Percentiles rank a stretch among this genome's conserved stretches.
These are phyloP conservation scores for Proctacanthus coquilletti DNA, from an alignment of 1,140 invertebrate genomes.

Conservation along the genomic window DNA sequence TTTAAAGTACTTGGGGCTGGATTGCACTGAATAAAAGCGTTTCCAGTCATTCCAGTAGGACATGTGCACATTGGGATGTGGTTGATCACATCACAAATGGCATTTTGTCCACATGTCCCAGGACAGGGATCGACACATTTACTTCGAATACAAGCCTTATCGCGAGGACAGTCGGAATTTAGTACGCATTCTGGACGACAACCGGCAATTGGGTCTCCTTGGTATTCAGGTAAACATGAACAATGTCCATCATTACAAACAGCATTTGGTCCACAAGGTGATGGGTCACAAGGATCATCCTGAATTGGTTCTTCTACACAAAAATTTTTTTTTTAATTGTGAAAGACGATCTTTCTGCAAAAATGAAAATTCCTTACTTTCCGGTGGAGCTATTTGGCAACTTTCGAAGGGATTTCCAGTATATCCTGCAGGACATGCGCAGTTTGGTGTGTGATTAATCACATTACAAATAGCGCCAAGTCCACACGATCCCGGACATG, in stretches of 20 bases:
- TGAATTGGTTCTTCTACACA: constrained; percentile 31
- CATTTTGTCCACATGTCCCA: constrained; percentile 61
- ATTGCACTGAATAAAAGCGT: constrained; percentile 39
- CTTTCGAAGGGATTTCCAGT: constrained; percentile 56
- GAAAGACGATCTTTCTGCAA: constrained; percentile 2
- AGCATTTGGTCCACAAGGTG: constrained; percentile 67
- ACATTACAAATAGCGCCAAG: constrained; percentile 56
- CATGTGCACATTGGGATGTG: constrained; percentile 63
- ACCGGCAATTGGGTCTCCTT: constrained; percentile 68
- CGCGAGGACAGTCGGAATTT: constrained; percentile 62
- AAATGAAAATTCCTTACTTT: constrained; percentile 15
- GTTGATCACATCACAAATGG: constrained; percentile 57
- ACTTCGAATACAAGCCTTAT: constrained; percentile 59
- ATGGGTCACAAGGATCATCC: constrained; percentile 47
- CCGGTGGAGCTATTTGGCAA: constrained; percentile 38
- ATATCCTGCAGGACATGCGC: constrained; percentile 48
- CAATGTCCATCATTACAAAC: constrained; percentile 68
- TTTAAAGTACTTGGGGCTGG: constrained; percentile 32
- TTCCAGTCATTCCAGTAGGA: constrained; percentile 53
- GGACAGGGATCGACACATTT: constrained; percentile 68
- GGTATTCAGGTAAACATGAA: constrained; percentile 58
- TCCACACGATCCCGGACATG: constrained; percentile 73
- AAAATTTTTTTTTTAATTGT: too few species aligned
- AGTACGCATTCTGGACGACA: constrained; percentile 71
- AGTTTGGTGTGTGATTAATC: constrained; percentile 41